Percentiles rank a stretch among this genome's conserved stretches.
Evolutionary conservation across 2,113 vertebrate genomes (phyloP).

Genomic region (Pleuronectes platessa): DNA sequence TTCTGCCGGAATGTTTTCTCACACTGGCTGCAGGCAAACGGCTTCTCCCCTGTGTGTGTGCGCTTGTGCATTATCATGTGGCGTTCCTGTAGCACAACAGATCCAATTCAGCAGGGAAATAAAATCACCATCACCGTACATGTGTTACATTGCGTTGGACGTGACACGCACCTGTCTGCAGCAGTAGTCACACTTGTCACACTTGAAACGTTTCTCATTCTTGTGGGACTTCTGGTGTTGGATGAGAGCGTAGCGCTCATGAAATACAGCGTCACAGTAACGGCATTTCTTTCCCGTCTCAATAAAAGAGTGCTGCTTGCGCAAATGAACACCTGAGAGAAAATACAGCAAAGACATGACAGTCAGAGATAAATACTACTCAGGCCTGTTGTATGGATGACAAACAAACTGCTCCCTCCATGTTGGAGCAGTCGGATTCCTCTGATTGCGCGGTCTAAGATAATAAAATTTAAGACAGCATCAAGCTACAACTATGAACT

Average conservation of each 20-base stretch:
- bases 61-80: slow-evolving; percentile 99
- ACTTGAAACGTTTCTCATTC: slow-evolving; percentile 99
- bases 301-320: slow-evolving; percentile 99
- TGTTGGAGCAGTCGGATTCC: not conserved
- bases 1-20: slow-evolving; percentile 99
- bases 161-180: slow-evolving; percentile 90
- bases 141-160: not conserved
- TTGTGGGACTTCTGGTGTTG: slow-evolving; percentile 99
- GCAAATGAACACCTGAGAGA: slow-evolving; percentile 90
- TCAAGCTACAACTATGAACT: too few species aligned
- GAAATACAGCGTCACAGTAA: slow-evolving; percentile 97
- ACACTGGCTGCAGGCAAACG: slow-evolving; percentile 95
- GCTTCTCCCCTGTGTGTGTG: slow-evolving; percentile 98
- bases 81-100: slow-evolving; percentile 83
- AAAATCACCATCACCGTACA: not conserved
- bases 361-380: not conserved
- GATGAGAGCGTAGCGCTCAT: slow-evolving; percentile 97
- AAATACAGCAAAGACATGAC: not conserved
- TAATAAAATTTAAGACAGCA: too few species aligned
- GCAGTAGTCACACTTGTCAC: slow-evolving; percentile 97
- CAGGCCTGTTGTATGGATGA: not conserved
- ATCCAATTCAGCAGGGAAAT: not conserved
- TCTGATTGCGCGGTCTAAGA: too few species aligned
- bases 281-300: slow-evolving; percentile 98
- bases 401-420: not conserved